Evolutionary conservation across 2,113 vertebrate species (phyloP), one percentile per base, ranked within the genome.

Genomic region (Rhodinocichla rosea): DNA sequence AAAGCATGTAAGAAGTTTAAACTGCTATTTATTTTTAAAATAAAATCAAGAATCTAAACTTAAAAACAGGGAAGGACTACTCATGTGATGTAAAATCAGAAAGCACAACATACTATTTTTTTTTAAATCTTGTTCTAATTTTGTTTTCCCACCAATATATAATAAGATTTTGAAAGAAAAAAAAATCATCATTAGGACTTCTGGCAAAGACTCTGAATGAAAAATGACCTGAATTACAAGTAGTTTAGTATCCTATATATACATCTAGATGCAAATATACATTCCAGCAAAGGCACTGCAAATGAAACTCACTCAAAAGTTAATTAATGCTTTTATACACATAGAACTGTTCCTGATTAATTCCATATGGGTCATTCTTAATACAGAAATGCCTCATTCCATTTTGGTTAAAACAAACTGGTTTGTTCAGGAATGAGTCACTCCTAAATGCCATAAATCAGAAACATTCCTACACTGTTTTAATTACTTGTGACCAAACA

Each of bases 241-340:
- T 35, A 45, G 21, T 89, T 86, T 80, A 64, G n/a, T 39, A 65
- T 63, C 55, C 71, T 76, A 42, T 73, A 69, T 80, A 87, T 87
- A 89, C 16, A 83, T 71, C 35, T 60, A 91, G 49, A 89, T 69
- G 50, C 62, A 95, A 84, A 87, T 68, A 91, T 39, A 92, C 20
- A 87, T 94, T 76, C 57, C 71, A 94, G 89, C 13, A 90, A 85
- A 94, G 75, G 87, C 68, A 80, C 18, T 73, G 75, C 44, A 92
- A 94, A 92, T 87, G 37, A 94, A 95, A 91, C 53, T 73, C 65
- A 94, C 53, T 95, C 78, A 65, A 65, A 96, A 95, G 78, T 85
- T 95, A 95, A 95, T 95, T 94, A 95, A 95, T 35, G 79, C 27
- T 88, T 90, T 87, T 93, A 78, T 94, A 77, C 50, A 83, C n/a